phyloP scores from a whole-genome alignment of 2,113 vertebrate genomes.

The Guaruba guarouba region DNA sequence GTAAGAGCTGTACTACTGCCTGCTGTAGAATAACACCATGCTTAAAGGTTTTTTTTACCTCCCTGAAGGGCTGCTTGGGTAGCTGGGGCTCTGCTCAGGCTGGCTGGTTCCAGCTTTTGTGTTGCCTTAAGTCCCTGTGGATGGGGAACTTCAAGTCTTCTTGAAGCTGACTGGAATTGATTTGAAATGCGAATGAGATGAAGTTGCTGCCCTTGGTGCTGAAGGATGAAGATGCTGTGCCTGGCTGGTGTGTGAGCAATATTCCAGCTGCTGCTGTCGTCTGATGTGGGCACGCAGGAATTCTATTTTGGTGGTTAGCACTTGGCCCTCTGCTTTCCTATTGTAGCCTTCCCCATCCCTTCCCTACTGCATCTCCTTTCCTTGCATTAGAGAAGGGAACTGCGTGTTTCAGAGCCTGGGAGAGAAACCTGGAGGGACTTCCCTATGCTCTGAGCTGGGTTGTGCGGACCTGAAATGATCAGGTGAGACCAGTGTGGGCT shows the following conservation, averaged over 20 bases:
- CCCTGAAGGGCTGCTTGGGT: background rate
- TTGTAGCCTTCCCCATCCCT: rapidly evolving
- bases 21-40: background rate
- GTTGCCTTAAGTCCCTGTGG: background rate
- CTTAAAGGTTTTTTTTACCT: background rate
- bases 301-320: background rate
- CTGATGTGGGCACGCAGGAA: background rate
- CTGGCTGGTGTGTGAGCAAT: background rate
- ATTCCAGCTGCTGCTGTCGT: background rate
- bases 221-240: background rate
- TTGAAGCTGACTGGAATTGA: background rate
- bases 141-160: background rate
- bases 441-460: background rate
- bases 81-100: background rate
- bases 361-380: background rate
- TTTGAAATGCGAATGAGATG: background rate
- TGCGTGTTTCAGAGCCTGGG: rapidly evolving
- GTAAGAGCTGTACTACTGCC: background rate
- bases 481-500: rapidly evolving
- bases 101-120: background rate
- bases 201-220: background rate
- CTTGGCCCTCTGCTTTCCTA: background rate
- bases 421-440: background rate
- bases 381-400: background rate
- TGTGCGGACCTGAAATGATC: background rate